These are phyloP conservation scores for Phyllotis vaccarum DNA, from an alignment of 2,797 vertebrate species.

Conservation along the genomic window DNA sequence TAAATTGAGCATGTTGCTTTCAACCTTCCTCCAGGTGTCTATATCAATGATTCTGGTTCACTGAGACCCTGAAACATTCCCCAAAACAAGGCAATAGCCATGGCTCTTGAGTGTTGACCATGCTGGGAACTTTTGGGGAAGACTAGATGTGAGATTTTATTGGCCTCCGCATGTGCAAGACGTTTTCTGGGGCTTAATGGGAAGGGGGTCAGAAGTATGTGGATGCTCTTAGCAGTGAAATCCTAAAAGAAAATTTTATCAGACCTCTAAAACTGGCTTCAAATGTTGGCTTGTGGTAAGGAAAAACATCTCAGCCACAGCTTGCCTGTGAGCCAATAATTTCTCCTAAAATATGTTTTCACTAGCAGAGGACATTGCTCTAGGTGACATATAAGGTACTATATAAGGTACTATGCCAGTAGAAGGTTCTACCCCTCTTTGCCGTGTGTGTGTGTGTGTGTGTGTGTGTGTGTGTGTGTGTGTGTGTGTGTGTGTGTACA, in stretches of 20 bases:
- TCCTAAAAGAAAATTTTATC: not conserved
- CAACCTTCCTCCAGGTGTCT: too few species aligned
- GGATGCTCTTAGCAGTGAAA: not conserved
- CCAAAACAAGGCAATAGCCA: not conserved
- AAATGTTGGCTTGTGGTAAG: not conserved
- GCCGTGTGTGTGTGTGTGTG: too few species aligned
- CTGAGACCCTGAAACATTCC: too few species aligned
- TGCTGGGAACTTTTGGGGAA: too few species aligned
- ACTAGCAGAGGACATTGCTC: not conserved
- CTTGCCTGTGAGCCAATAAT: not conserved
- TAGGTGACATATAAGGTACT: not conserved
- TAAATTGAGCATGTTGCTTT: too few species aligned
- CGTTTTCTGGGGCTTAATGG: accelerated
- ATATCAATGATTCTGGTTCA: too few species aligned
- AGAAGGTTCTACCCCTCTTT: too few species aligned
- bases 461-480: not conserved
- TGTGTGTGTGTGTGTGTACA: not conserved
- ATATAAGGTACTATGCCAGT: not conserved
- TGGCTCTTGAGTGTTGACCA: not conserved
- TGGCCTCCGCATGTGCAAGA: not conserved
- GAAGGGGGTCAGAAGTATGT: too few species aligned
- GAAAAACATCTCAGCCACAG: not conserved
- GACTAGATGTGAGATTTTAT: not conserved
- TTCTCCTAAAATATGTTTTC: not conserved
- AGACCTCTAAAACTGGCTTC: not conserved